phyloP scores from a whole-genome alignment of 2,797 vertebrate genomes.

The Hypotaenidia philippensis region DNA sequence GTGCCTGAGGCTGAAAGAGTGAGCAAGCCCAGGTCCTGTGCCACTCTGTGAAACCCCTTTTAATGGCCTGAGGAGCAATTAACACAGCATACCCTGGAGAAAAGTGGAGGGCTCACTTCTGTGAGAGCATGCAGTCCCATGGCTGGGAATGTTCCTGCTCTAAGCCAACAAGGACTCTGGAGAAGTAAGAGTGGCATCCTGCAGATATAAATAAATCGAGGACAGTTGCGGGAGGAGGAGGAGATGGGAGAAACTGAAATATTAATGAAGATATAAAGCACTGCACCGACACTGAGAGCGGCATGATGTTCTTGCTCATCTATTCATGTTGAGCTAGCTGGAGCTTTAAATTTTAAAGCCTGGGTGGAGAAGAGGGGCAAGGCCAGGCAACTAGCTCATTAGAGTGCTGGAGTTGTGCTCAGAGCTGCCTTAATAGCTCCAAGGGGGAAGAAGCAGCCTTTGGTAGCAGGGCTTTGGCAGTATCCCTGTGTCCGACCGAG shows the following conservation, averaged over 20 bases:
- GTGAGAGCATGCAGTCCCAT: not conserved
- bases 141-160: not conserved
- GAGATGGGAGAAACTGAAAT: conserved; percentile 76
- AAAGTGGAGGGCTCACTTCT: not conserved
- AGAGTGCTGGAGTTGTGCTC: not conserved
- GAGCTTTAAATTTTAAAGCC: conserved; percentile 61
- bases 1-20: not conserved
- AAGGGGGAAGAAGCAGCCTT: not conserved
- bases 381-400: conserved; percentile 58
- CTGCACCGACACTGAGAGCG: conserved; percentile 71
- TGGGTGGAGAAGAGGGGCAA: conserved; percentile 58
- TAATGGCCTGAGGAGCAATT: not conserved
- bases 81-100: accelerated
- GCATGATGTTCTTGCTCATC: conserved; percentile 62
- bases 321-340: conserved; percentile 59
- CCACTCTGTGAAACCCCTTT: not conserved
- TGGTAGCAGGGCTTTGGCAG: accelerated
- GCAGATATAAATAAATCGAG: conserved; percentile 69
- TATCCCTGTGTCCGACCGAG: accelerated
- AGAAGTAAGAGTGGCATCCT: conserved; percentile 41
- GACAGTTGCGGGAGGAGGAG: conserved; percentile 63
- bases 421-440: not conserved
- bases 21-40: accelerated
- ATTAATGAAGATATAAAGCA: conserved; percentile 78
- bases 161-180: not conserved